phyloP scores from a whole-genome alignment of 2,113 vertebrate species.

The Actinemys pallida region DNA sequence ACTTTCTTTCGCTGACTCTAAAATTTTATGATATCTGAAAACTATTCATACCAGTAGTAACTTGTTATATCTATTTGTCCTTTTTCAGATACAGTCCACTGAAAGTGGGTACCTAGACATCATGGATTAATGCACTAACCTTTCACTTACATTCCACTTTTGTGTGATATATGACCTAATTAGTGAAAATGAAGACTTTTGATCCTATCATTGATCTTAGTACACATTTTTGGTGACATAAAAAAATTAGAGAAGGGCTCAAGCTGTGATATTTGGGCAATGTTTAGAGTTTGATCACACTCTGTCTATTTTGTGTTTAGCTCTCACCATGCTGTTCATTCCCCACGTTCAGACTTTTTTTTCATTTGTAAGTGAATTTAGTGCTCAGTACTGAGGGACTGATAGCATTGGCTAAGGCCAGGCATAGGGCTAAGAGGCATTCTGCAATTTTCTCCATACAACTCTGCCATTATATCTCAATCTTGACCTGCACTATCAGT shows the following conservation, averaged over 20 bases:
- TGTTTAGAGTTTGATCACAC: not conserved
- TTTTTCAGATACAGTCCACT: not conserved
- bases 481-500: not conserved
- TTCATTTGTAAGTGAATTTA: not conserved
- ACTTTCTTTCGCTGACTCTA: not conserved
- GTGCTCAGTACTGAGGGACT: not conserved
- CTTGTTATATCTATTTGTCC: not conserved
- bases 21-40: not conserved
- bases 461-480: not conserved
- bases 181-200: constrained; percentile 14
- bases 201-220: not conserved
- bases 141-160: constrained; percentile 18
- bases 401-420: not conserved
- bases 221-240: not conserved
- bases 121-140: not conserved
- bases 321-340: not conserved
- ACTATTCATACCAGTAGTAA: not conserved
- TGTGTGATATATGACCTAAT: not conserved
- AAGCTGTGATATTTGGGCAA: not conserved
- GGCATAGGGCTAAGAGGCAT: not conserved
- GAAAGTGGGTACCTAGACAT: not conserved
- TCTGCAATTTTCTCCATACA: not conserved
- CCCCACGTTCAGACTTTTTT: not conserved
- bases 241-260: not conserved
- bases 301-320: not conserved